These are phyloP conservation scores for Nannospalax galili DNA, from an alignment of 2,113 vertebrate species.

Conservation along the genomic window DNA sequence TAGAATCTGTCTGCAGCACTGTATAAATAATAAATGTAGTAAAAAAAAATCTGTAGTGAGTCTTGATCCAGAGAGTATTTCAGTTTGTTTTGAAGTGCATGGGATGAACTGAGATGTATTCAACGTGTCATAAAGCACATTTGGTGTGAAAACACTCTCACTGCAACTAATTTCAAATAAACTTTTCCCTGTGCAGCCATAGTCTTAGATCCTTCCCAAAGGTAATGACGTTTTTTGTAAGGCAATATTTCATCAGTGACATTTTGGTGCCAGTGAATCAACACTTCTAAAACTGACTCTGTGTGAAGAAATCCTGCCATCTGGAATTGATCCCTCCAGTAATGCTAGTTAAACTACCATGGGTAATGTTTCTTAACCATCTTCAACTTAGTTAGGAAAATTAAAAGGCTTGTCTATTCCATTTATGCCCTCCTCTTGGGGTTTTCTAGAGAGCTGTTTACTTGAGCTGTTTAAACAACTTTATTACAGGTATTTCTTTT, in stretches of 20 bases:
- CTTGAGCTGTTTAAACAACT: slow-evolving; percentile 16
- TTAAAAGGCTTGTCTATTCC: neutral
- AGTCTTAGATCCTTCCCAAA: neutral
- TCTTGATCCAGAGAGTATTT: slow-evolving; percentile 3
- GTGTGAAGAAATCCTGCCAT: slow-evolving; percentile 53
- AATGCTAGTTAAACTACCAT: slow-evolving; percentile 33
- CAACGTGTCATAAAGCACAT: neutral
- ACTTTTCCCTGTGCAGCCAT: neutral
- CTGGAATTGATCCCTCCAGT: slow-evolving; percentile 43
- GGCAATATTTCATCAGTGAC: slow-evolving; percentile 7
- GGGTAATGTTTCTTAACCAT: slow-evolving; percentile 44
- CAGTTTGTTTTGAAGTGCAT: neutral
- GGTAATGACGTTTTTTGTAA: neutral
- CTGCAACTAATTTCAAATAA: neutral
- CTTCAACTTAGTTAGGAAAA: slow-evolving; percentile 53
- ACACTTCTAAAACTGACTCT: neutral
- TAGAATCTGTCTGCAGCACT: neutral
- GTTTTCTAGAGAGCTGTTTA: neutral
- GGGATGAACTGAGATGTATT: neutral
- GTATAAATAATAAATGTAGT: neutral
- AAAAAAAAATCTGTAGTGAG: neutral
- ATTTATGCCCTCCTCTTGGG: neutral
- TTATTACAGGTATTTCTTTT: slow-evolving; percentile 41
- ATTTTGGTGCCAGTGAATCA: slow-evolving; percentile 49
- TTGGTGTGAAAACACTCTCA: neutral